Conservation (phyloP, 2,888 invertebrate species). For the Cybosia mesomella region DNA sequence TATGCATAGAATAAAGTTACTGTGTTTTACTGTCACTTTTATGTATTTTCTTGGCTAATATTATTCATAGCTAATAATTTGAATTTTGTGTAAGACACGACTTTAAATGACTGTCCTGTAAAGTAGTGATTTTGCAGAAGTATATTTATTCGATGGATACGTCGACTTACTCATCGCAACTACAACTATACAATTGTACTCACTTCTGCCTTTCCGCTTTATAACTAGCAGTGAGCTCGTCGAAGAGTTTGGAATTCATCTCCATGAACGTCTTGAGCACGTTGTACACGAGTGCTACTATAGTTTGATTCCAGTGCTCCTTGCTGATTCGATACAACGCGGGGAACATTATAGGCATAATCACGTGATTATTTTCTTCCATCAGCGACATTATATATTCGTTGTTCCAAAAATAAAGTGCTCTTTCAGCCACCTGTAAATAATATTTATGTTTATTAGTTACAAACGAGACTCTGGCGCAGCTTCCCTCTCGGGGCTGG, state of each 20-base stretch:
- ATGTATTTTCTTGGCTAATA: too few relatives aligned
- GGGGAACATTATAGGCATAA: conserved; percentile 99
- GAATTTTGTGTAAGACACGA: too few relatives aligned
- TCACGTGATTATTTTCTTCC: conserved; percentile 99
- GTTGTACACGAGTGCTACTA: conserved; percentile 99
- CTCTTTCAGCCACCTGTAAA: conserved; percentile 97
- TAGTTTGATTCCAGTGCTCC: conserved; percentile 99
- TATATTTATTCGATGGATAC: background rate
- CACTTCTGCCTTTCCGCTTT: conserved; percentile 99
- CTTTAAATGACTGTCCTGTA: too few relatives aligned
- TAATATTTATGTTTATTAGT: background rate
- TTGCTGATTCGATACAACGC: conserved; percentile 99
- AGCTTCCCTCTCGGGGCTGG: too few relatives aligned
- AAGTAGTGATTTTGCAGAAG: background rate
- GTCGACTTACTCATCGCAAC: background rate
- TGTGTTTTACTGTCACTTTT: too few relatives aligned
- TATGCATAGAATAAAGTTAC: too few relatives aligned
- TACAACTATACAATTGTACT: conserved; percentile 68
- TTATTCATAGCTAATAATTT: too few relatives aligned
- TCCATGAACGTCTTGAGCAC: conserved; percentile 99
- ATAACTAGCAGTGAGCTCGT: conserved; percentile 99
- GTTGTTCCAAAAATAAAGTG: conserved; percentile 99
- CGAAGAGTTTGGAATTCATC: conserved; percentile 99
- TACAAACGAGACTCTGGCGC: background rate
- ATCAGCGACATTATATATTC: conserved; percentile 99